phyloP scores from a whole-genome alignment of 2,797 vertebrate species.

The Bradypodion ventrale region DNA sequence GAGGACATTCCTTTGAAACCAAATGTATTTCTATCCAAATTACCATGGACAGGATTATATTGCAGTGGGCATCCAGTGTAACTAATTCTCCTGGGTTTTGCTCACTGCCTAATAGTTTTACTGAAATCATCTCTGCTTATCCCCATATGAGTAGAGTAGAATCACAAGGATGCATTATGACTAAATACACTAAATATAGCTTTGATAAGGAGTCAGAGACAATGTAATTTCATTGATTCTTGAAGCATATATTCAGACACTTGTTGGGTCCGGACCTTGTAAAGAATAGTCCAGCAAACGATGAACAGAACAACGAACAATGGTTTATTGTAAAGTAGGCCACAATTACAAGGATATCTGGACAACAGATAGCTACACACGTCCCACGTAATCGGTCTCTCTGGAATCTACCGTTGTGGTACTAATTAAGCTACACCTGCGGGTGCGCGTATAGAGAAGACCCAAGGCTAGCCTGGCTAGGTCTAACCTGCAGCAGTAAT shows the following conservation, averaged over 20 bases:
- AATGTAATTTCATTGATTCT: not conserved
- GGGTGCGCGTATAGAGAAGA: too few species aligned
- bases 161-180: not conserved
- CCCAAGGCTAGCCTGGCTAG: too few species aligned
- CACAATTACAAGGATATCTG: too few species aligned
- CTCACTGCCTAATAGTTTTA: not conserved
- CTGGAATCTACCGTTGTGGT: too few species aligned
- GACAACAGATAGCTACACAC: too few species aligned
- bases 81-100: not conserved
- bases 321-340: too few species aligned
- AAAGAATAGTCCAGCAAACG: too few species aligned
- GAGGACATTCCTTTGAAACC: not conserved
- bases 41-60: not conserved
- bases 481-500: too few species aligned
- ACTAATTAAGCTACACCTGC: too few species aligned
- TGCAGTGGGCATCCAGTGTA: not conserved
- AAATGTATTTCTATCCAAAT: not conserved
- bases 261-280: too few species aligned
- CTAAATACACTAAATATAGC: not conserved
- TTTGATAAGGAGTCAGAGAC: constrained; percentile 5
- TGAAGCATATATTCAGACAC: not conserved
- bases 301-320: too few species aligned
- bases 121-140: not conserved
- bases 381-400: too few species aligned
- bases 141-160: not conserved